Percentiles rank a stretch among this genome's conserved stretches.
Conservation (phyloP, 35 echinoderm and acorn worm species). For the Hemicentrotus pulcherrimus region DNA sequence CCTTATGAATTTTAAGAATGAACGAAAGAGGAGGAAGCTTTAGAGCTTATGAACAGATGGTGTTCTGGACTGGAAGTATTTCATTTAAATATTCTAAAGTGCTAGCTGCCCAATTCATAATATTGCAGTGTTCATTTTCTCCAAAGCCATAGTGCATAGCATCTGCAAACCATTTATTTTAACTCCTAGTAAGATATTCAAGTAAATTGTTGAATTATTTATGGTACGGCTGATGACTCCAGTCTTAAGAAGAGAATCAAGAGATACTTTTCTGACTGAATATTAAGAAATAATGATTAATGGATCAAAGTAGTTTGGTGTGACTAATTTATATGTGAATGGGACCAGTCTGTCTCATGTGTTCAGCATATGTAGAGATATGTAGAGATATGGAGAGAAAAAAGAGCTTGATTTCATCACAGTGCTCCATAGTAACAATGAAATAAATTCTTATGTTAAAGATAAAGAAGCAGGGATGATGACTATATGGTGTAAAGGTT, state of each 20-base stretch:
- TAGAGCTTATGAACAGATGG: neutral
- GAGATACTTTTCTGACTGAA: neutral
- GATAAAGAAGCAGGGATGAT: neutral
- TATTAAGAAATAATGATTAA: no score
- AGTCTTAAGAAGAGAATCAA: neutral
- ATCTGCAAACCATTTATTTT: no score
- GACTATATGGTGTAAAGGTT: neutral
- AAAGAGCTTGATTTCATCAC: no score
- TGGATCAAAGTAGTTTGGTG: no score
- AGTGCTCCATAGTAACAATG: neutral
- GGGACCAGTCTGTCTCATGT: neutral
- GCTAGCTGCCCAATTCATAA: neutral
- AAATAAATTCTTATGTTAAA: neutral
- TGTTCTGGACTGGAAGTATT: constrained; percentile 1
- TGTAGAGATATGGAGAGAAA: no score
- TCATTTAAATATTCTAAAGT: neutral
- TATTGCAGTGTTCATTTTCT: neutral
- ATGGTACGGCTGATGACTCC: no score
- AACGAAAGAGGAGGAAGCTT: neutral
- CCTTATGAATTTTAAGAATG: neutral
- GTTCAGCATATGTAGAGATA: neutral
- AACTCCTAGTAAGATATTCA: no score
- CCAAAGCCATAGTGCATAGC: no score
- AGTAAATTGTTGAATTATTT: no score
- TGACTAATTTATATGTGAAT: neutral